phyloP scores from a whole-genome alignment of 2,797 vertebrate genomes.

The Spheniscus humboldti region DNA sequence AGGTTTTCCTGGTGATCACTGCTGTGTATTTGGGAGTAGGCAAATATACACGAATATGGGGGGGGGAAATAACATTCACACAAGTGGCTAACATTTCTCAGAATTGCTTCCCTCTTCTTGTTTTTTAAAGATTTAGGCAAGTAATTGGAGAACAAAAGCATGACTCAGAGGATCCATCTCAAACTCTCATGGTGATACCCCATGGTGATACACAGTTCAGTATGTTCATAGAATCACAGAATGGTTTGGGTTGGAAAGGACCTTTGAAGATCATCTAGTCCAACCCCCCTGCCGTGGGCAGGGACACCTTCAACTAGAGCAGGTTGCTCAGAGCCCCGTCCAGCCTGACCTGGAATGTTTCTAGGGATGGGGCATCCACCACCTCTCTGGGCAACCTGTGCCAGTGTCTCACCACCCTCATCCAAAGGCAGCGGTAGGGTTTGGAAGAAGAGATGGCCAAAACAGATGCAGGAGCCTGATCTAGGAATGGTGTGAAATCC shows the following conservation, averaged over 20 bases:
- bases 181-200: not conserved
- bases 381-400: not conserved
- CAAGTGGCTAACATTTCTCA: not conserved
- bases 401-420: not conserved
- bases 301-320: fast-evolving
- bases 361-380: not conserved
- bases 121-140: not conserved
- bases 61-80: not conserved
- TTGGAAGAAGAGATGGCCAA: not conserved
- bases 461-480: not conserved
- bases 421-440: fast-evolving
- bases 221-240: not conserved
- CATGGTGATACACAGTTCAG: not conserved
- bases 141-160: not conserved
- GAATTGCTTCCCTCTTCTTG: not conserved
- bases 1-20: not conserved
- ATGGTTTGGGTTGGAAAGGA: not conserved
- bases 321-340: not conserved
- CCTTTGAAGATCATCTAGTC: fast-evolving
- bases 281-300: not conserved
- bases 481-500: not conserved
- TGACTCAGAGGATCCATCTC: not conserved
- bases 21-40: not conserved
- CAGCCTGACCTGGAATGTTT: fast-evolving
- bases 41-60: not conserved